phyloP scores from a whole-genome alignment of 2,797 vertebrate genomes.

The Trachops cirrhosus region DNA sequence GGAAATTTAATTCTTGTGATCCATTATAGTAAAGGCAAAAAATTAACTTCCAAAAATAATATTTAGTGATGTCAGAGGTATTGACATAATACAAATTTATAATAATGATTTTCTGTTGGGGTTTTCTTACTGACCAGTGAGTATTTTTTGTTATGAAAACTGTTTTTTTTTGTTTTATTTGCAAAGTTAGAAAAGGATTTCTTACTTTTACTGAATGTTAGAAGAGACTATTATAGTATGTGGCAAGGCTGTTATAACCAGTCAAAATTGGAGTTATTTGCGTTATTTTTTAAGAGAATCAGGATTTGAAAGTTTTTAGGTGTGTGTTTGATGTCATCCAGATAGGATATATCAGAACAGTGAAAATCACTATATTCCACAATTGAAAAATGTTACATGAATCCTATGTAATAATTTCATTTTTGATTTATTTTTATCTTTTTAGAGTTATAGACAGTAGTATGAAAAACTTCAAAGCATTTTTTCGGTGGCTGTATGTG shows the following conservation, averaged over 20 bases:
- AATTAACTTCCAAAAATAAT: background rate
- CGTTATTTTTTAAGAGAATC: conserved; percentile 37
- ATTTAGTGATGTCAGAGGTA: background rate
- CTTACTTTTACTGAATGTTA: background rate
- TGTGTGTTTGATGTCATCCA: conserved; percentile 10
- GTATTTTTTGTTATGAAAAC: conserved; percentile 16
- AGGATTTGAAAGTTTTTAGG: conserved; percentile 38
- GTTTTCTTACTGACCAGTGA: conserved; percentile 33
- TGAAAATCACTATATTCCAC: background rate
- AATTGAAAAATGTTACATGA: background rate
- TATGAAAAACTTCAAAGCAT: conserved; percentile 99
- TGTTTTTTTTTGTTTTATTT: conserved; percentile 14
- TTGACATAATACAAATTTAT: background rate
- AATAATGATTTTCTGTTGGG: conserved; percentile 27
- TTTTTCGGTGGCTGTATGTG: conserved; percentile 98
- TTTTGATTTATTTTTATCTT: conserved; percentile 62
- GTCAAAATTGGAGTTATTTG: conserved; percentile 12
- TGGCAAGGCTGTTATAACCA: background rate
- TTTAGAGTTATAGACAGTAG: conserved; percentile 98
- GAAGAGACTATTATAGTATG: conserved; percentile 15
- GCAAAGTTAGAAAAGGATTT: conserved; percentile 52
- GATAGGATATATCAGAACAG: background rate
- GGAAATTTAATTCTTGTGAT: conserved; percentile 8
- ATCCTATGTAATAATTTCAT: background rate
- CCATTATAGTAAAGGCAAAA: conserved; percentile 23